phyloP scores from a whole-genome alignment of 2,797 vertebrate genomes.

The Pelobates cultripes region DNA sequence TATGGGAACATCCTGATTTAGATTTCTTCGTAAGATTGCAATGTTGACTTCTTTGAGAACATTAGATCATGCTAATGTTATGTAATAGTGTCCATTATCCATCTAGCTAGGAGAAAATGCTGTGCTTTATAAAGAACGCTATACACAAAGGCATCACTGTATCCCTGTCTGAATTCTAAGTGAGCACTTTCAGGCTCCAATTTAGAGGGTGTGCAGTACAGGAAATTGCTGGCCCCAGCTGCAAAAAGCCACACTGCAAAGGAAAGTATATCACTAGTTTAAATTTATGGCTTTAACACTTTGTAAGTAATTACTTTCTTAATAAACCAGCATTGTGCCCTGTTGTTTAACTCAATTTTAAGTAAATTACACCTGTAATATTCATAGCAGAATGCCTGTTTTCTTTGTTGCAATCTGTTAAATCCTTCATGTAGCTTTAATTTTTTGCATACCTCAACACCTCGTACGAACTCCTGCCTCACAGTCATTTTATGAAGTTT shows the following conservation, averaged over 20 bases:
- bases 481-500: no score
- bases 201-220: constrained; percentile 92
- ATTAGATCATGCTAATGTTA: constrained; percentile 68
- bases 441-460: no score
- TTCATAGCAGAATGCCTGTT: no score
- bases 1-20: no score
- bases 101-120: constrained; percentile 77
- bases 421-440: no score
- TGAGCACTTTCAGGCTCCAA: constrained; percentile 87
- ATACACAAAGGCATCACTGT: constrained; percentile 91
- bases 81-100: constrained; percentile 83
- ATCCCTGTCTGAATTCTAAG: constrained; percentile 75
- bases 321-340: constrained; percentile 82
- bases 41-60: constrained; percentile 57
- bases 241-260: constrained; percentile 86
- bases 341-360: not conserved
- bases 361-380: no score
- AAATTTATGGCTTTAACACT: constrained; percentile 95
- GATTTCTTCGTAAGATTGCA: not conserved
- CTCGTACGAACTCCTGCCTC: no score
- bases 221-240: constrained; percentile 94
- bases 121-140: constrained; percentile 65
- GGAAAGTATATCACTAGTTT: constrained; percentile 88
- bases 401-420: no score
- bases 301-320: constrained; percentile 96